Conservation (phyloP, 2,113 vertebrate species). For the Ciconia maguari region DNA sequence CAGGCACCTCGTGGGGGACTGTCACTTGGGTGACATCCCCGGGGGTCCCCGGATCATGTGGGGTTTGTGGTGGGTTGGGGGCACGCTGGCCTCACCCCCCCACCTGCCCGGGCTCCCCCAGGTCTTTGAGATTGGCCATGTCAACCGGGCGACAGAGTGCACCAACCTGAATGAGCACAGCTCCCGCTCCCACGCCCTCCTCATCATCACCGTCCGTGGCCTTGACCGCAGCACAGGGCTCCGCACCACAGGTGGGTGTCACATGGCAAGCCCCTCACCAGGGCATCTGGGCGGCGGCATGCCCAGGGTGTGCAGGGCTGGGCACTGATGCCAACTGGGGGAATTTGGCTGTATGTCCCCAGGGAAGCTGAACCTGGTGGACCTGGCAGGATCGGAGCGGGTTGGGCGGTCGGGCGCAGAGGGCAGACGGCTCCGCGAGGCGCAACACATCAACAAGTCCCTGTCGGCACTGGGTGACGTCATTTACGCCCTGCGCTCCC, state of each 20-base stretch:
- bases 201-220: conserved; percentile 86
- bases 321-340: rapidly evolving
- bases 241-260: conserved; percentile 81
- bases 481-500: conserved; percentile 89
- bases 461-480: conserved; percentile 91
- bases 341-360: neutral
- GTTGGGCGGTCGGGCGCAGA: conserved; percentile 91
- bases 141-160: conserved; percentile 89
- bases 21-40: neutral
- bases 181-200: conserved; percentile 93
- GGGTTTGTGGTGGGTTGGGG: neutral
- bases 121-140: conserved; percentile 89
- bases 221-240: conserved; percentile 85
- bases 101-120: neutral
- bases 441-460: conserved; percentile 96
- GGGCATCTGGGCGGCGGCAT: rapidly evolving
- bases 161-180: conserved; percentile 95
- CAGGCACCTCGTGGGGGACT: rapidly evolving
- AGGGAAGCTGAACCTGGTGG: conserved; percentile 97
- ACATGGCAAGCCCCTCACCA: rapidly evolving
- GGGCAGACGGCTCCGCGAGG: conserved; percentile 89
- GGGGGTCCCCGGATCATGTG: rapidly evolving
- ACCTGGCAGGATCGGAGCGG: conserved; percentile 92
- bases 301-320: rapidly evolving
- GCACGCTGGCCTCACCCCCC: neutral